A percentile compares a stretch with the other conserved stretches of the same genome.
These are phyloP conservation scores for Vombatus ursinus DNA, from an alignment of 2,113 vertebrate species.

Conservation along the genomic window DNA sequence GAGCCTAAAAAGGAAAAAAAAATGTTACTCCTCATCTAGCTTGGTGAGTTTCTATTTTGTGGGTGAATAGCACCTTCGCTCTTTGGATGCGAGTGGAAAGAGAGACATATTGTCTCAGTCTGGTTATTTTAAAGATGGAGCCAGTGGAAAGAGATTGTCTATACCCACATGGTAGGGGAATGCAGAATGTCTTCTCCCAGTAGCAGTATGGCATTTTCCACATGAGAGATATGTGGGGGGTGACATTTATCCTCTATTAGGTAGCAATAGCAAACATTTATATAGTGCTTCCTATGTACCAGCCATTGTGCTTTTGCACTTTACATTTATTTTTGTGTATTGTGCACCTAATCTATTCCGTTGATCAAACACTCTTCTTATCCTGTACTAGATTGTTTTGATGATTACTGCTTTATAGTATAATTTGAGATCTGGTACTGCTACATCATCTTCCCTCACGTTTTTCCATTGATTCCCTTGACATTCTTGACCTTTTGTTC, in stretches of 20 bases:
- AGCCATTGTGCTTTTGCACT: not conserved
- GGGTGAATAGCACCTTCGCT: not conserved
- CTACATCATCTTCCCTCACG: too few relatives aligned
- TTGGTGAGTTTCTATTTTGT: not conserved
- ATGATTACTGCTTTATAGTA: too few relatives aligned
- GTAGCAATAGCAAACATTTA: not conserved
- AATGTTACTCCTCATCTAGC: not conserved
- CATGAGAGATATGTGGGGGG: not conserved
- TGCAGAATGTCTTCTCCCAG: not conserved
- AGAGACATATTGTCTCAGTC: not conserved
- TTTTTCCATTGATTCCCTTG: too few relatives aligned
- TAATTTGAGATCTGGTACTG: too few relatives aligned
- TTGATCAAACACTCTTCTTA: too few relatives aligned
- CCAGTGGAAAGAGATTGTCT: not conserved
- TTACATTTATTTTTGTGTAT: not conserved
- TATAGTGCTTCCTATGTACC: not conserved
- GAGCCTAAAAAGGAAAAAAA: not conserved
- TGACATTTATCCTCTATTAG: not conserved
- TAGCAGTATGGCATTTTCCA: not conserved
- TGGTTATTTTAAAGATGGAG: not conserved
- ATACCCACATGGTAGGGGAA: not conserved
- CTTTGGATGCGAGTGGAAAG: not conserved
- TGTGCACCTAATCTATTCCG: too few relatives aligned
- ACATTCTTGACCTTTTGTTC: not conserved
- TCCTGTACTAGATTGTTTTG: too few relatives aligned